phyloP scores from a whole-genome alignment of 2,797 vertebrate species.

The Trematomus bernacchii region DNA sequence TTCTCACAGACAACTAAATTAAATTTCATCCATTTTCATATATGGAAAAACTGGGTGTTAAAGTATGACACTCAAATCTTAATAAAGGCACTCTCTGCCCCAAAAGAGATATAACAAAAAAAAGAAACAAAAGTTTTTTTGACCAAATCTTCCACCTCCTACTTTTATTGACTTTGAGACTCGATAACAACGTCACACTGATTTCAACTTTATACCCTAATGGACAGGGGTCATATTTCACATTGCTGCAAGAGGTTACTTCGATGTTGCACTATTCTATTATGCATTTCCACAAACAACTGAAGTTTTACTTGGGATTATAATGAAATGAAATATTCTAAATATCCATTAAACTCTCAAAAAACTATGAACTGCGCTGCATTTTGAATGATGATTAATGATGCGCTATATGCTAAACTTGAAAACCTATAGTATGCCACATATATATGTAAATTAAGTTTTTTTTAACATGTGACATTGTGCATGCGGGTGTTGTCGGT shows the following conservation, averaged over 20 bases:
- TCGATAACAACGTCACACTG: too few relatives aligned
- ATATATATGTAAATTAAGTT: neutral
- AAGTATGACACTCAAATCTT: too few relatives aligned
- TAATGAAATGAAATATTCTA: neutral
- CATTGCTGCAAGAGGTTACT: neutral
- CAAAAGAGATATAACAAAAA: too few relatives aligned
- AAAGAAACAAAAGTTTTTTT: too few relatives aligned
- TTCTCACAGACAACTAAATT: neutral
- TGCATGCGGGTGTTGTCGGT: neutral
- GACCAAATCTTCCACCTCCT: neutral
- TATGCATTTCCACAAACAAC: neutral
- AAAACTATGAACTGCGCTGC: neutral
- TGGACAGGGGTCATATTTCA: neutral
- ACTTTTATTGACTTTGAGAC: neutral
- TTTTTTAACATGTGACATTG: conserved; percentile 7
- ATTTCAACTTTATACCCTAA: neutral
- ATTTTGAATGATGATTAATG: neutral
- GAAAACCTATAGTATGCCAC: neutral
- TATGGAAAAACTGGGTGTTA: neutral
- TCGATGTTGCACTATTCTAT: neutral
- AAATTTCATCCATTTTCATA: too few relatives aligned
- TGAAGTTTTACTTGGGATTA: neutral
- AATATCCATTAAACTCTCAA: neutral
- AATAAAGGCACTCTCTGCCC: too few relatives aligned
- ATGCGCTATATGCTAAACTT: neutral